Evolutionary conservation across 2,113 vertebrate genomes (phyloP), one percentile per base, ranked within the genome.

Genomic region (Platycercus adscitus): DNA sequence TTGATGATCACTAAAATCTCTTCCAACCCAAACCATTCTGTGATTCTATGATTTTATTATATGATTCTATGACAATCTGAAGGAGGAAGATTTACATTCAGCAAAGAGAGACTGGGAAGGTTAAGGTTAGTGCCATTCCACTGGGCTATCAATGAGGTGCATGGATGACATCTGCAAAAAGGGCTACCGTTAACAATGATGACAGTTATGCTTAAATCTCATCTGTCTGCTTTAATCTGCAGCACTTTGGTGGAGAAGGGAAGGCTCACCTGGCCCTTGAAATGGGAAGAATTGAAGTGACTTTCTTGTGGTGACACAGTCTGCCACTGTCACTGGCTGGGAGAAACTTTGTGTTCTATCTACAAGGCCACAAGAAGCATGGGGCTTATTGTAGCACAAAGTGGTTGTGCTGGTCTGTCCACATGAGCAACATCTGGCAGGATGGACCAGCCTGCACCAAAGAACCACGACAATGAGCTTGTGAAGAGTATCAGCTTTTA

Each of bases 391-490:
- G 44, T 10, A 89, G 60, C 28, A 31, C 25, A 20, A 66, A 29
- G 43, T 29, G n/a, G 20, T 75, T 19, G 29, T 0, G 0, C 39
- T 43, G 11, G n/a, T 63, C 47, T 14, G 20, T 23, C 29, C 33
- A 17, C 13, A 33, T 5, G 11, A 82, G 29, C 1, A 6, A 47
- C 2, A 9, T 33, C 47, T 52, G 56, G 9, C 33, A 61, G 53
- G 26, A 72, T 7, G 28, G 37, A 50, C 64, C 21, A 37, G 15
- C 21, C 12, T 77, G 46, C 0, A 9, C 21, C 26, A 39, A 61
- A 63, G 39, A 64, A 49, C 17, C 7, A 26, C 0, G 0, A 25
- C 66, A 29, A 76, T 69, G 26, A 69, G 16, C 35, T 58, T 37
- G 11, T 46, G 46, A 89, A 75, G 10, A 68, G 17, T 17, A 78